Percentiles rank a stretch among this genome's conserved stretches.
Evolutionary conservation across 2,888 invertebrate genomes (phyloP).

Genomic region (Chrysolina haemoptera): DNA sequence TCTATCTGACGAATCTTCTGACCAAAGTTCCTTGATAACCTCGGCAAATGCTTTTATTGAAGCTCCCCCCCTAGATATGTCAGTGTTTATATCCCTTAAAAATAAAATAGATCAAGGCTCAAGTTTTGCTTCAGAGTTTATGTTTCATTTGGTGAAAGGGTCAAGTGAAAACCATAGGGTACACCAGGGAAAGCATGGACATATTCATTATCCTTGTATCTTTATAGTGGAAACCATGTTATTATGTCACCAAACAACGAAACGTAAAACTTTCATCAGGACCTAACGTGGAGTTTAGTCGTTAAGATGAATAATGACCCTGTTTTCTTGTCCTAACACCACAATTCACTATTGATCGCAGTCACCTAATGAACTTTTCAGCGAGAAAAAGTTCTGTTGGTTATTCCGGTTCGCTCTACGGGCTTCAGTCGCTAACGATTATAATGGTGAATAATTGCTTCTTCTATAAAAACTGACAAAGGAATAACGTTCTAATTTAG

Average conservation of each 20-base stretch:
- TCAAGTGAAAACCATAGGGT: too few relatives aligned
- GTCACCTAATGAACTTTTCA: slow-evolving; percentile 35
- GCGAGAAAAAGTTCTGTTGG: slow-evolving; percentile 27
- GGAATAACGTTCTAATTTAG: slow-evolving; percentile 6
- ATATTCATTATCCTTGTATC: neutral
- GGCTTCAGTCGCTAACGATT: slow-evolving; percentile 29
- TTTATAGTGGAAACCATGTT: neutral
- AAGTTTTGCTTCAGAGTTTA: too few relatives aligned
- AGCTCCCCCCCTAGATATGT: too few relatives aligned
- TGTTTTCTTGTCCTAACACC: neutral
- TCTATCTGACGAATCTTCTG: too few relatives aligned
- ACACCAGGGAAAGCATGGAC: too few relatives aligned
- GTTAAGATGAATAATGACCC: neutral
- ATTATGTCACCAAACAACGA: neutral
- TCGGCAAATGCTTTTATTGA: too few relatives aligned
- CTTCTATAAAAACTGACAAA: slow-evolving; percentile 24
- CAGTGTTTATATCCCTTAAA: too few relatives aligned
- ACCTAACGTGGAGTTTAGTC: neutral
- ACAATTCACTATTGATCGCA: slow-evolving; percentile 5
- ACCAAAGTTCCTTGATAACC: too few relatives aligned
- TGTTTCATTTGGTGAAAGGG: too few relatives aligned
- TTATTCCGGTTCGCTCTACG: slow-evolving; percentile 14
- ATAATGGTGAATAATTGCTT: slow-evolving; percentile 32
- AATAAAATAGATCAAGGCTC: too few relatives aligned
- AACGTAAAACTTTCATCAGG: neutral